Base-by-base conservation (phyloP, 2,888 invertebrate species). In the Cordilura impudica region DNA sequence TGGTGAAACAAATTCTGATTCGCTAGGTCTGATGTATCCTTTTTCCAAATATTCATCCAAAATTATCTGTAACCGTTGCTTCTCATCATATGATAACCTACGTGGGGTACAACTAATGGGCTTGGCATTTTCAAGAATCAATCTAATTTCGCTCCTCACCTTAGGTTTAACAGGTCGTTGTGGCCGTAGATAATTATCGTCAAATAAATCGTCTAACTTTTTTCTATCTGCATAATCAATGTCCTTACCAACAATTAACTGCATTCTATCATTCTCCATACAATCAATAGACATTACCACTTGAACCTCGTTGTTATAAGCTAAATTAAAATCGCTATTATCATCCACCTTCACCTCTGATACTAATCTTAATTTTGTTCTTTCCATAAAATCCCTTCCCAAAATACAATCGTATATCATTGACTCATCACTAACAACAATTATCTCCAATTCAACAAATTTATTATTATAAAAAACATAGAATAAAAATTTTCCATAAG, bases 1-100 rank as follows among this genome's bases (percentile, higher is more conserved):
- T 0, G 65, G 73, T 4, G 72, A 76, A 1, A 47, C 65, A 60
- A 65, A 77, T 31, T 81, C 74, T n/a, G 72, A 72, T 35, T 78
- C n/a, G n/a, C n/a, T n/a, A n/a, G n/a, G n/a, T n/a, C n/a, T n/a
- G n/a, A n/a, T n/a, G n/a, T n/a, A n/a, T 26, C 26, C 26, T 26
- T 26, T 26, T 26, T 6, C 26, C 26, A 76, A 26, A 63, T 58
- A 75, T n/a, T 75, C 78, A 56, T 79, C 70, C 18, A 81, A 45
- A 26, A 78, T 54, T 18, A 21, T 23, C 39, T 75, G 78, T 10
- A 78, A 26, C 23, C 45, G 39, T 29, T 19, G n/a, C 49, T 63
- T 76, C 35, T 79, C 76, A 8, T 49, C 29, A 58, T 79, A 81
- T 0, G 73, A 73, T 2, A 72, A 45, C 18, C 75, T 58, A 19